A percentile compares a stretch with the other conserved stretches of the same genome.
These are phyloP conservation scores for Morpho deidamia DNA, from an alignment of 2,888 invertebrate species.

Conservation along the genomic window DNA sequence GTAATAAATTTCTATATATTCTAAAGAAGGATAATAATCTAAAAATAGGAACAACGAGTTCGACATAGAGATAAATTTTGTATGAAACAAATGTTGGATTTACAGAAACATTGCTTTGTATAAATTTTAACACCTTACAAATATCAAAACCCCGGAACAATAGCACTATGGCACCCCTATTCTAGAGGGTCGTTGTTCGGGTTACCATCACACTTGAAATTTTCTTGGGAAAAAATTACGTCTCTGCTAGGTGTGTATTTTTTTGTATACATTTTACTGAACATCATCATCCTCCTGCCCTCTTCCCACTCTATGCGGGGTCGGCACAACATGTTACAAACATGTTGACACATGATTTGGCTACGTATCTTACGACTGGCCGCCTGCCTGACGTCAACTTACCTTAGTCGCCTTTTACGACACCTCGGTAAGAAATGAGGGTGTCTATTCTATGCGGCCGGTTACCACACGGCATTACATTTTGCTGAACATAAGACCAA, in stretches of 20 bases:
- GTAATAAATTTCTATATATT: background rate
- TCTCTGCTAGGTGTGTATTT: no score
- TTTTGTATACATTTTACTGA: no score
- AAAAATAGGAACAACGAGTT: constrained; percentile 5
- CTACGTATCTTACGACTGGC: no score
- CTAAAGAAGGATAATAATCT: constrained; percentile 1
- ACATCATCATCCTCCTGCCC: no score
- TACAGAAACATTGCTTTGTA: constrained; percentile 19
- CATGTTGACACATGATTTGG: no score
- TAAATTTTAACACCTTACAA: constrained; percentile 44
- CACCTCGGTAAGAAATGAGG: no score
- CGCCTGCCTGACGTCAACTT: no score
- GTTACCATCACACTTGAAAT: background rate
- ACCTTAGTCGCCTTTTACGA: no score
- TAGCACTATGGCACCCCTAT: constrained; percentile 38
- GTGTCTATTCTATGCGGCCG: no score
- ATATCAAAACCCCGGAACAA: constrained; percentile 46
- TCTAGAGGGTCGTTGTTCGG: constrained; percentile 31
- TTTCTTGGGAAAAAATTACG: background rate
- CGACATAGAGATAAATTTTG: constrained; percentile 7
- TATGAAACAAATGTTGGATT: constrained; percentile 18
- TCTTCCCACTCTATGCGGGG: no score
- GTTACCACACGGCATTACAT: no score
- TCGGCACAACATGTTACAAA: no score
- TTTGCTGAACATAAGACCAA: background rate